Conservation (phyloP, 1,140 invertebrate genomes). For the Drosophila orena region DNA sequence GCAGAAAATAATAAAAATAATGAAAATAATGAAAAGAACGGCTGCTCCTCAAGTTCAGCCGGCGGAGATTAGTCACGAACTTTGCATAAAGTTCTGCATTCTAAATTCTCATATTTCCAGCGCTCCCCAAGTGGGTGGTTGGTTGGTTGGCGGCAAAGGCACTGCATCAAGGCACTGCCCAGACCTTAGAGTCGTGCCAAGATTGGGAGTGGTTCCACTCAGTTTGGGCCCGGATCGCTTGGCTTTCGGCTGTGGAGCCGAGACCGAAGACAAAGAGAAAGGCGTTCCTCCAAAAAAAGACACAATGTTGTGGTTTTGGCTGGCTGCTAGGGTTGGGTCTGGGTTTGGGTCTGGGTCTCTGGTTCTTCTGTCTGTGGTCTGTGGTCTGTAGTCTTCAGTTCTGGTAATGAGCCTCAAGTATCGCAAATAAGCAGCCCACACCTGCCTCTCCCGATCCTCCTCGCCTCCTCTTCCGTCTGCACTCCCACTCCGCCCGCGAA, state of each 20-base stretch:
- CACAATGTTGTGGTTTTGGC: conserved; percentile 35
- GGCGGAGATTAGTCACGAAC: conserved; percentile 69
- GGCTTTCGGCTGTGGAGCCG: conserved; percentile 3
- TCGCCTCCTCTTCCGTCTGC: conserved; percentile 25
- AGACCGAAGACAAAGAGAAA: conserved; percentile 67
- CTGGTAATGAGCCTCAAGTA: conserved; percentile 69
- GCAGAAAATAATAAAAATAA: conserved; percentile 17
- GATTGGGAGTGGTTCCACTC: conserved; percentile 66
- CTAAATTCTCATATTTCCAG: conserved; percentile 67
- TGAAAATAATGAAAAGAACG: no score
- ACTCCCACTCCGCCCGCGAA: conserved; percentile 48
- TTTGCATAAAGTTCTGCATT: conserved; percentile 64
- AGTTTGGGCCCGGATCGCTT: conserved; percentile 15
- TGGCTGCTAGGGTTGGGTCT: conserved; percentile 27
- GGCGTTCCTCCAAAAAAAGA: conserved; percentile 57
- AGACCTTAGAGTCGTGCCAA: conserved; percentile 68
- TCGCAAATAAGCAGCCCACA: conserved; percentile 64
- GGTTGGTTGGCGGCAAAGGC: conserved; percentile 58
- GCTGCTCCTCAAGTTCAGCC: conserved; percentile 22
- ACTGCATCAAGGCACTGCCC: conserved; percentile 63
- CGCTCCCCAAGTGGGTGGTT: conserved; percentile 56
- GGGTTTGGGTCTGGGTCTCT: no score
- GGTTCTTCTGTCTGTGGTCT: conserved; percentile 16
- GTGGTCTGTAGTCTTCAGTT: conserved; percentile 27
- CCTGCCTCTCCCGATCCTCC: conserved; percentile 31